A percentile compares a stretch with the other conserved stretches of the same genome.
Evolutionary conservation across 2,113 vertebrate species (phyloP).

Genomic region (Chamaea fasciata): DNA sequence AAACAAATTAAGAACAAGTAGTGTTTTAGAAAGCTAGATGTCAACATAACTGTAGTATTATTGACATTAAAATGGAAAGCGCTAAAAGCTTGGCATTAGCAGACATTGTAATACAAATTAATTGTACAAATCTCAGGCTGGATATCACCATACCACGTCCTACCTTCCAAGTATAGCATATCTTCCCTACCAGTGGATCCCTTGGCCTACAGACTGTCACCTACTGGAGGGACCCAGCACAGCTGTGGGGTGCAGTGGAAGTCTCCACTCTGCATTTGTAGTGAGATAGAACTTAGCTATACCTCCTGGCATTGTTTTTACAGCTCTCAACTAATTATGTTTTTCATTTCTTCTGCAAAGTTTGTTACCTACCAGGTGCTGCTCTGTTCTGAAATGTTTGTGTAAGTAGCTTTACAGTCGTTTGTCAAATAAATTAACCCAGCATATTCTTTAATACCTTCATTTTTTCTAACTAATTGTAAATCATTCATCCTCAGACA

Average conservation of each 20-base stretch:
- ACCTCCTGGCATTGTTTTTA: neutral
- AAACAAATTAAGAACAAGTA: neutral
- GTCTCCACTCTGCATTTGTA: neutral
- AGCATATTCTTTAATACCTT: constrained; percentile 27
- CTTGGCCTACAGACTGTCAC: neutral
- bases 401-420: neutral
- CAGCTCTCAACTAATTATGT: neutral
- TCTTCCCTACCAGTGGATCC: neutral
- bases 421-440: constrained; percentile 38
- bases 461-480: constrained; percentile 23
- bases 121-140: neutral
- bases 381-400: neutral
- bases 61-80: neutral
- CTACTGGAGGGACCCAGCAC: neutral
- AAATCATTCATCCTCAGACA: constrained; percentile 28
- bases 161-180: neutral
- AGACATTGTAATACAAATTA: neutral
- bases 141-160: neutral
- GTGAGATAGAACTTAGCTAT: neutral
- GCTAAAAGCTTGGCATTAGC: neutral
- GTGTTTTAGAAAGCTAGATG: neutral
- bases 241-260: neutral
- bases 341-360: neutral
- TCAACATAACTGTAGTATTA: neutral
- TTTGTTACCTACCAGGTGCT: neutral